Evolutionary conservation across 2,113 vertebrate species (phyloP).

Genomic region (Polyodon spathula): DNA sequence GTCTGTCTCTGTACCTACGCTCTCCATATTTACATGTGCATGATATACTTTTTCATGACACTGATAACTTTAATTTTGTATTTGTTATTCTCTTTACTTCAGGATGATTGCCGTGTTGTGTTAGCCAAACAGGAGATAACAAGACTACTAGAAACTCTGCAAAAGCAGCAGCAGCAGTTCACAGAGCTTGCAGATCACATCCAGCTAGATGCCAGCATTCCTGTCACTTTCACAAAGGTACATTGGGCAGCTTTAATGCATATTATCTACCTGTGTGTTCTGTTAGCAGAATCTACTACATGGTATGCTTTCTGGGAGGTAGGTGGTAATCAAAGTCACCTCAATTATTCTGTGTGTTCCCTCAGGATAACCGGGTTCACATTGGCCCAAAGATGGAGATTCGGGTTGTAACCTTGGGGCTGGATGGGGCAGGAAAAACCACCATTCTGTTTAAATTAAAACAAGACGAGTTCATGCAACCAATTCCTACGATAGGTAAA

Average conservation of each 20-base stretch:
- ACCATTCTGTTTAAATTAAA: slow-evolving; percentile 97
- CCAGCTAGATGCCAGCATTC: slow-evolving; percentile 89
- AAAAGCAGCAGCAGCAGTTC: slow-evolving; percentile 97
- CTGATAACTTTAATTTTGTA: too few species aligned
- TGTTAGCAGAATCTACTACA: too few species aligned
- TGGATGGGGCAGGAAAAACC: slow-evolving; percentile 93
- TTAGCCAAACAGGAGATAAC: slow-evolving; percentile 93
- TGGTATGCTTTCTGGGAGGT: too few species aligned
- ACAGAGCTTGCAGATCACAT: slow-evolving; percentile 91
- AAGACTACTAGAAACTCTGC: slow-evolving; percentile 80
- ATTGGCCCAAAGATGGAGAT: slow-evolving; percentile 99
- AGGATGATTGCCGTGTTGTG: slow-evolving; percentile 96
- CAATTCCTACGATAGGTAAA: slow-evolving; percentile 94
- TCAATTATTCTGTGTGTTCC: slow-evolving; percentile 18
- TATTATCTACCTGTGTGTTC: too few species aligned
- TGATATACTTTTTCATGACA: too few species aligned
- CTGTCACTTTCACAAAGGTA: slow-evolving; percentile 97
- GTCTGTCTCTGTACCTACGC: too few species aligned
- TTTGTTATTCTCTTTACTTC: neutral
- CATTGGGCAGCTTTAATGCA: neutral
- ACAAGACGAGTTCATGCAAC: slow-evolving; percentile 97
- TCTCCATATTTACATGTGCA: too few species aligned
- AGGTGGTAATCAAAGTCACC: neutral
- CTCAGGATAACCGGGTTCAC: slow-evolving; percentile 92
- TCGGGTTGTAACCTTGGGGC: slow-evolving; percentile 86